Evolutionary conservation across 2,113 vertebrate species (phyloP), one percentile per base, ranked within the genome.

Genomic region (Parotia lawesii): DNA sequence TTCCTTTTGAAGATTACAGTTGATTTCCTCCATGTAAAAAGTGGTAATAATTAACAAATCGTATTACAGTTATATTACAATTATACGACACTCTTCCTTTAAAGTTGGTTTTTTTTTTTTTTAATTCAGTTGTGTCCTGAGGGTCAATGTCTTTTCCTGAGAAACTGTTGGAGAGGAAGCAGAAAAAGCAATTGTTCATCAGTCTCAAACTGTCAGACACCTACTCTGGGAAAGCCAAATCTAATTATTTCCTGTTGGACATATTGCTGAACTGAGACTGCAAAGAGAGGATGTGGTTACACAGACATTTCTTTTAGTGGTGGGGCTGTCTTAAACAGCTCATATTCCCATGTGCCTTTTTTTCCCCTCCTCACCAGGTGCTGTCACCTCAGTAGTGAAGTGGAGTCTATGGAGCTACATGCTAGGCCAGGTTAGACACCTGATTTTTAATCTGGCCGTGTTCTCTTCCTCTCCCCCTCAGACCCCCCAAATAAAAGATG

Each of bases 171-270:
- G 81, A 83, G 79, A 93, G 95, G 87, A 96, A 95, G 72, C 53
- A 89, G 93, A 93, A 94, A 90, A 95, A 81, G 37, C 65, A 84
- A 94, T 78, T 84, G 56, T 86, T 94, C 90, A 90, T 87, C 1
- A 0, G 64, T 86, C 48, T 94, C 87, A 91, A 95, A 69, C 72
- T 2, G 15, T 95, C 72, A 74, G 54, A 88, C 83, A 91, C 90
- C 85, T 96, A 93, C 93, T 90, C 64, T 91, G 85, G 94, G 87
- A 95, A 95, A 94, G 65, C 61, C 69, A 53, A 81, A 88, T 91
- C 53, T 93, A 95, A 97, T 95, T 88, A 74, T 93, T 96, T 96
- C 95, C 92, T 94, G 94, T 89, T 95, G 93, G 90, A 96, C 85
- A 66, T 72, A 45, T 51, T 91, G 76, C 90, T 96, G 91, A 95